Base-by-base conservation (phyloP, 2,797 vertebrate genomes). In the Acrocephalus scirpaceus region DNA sequence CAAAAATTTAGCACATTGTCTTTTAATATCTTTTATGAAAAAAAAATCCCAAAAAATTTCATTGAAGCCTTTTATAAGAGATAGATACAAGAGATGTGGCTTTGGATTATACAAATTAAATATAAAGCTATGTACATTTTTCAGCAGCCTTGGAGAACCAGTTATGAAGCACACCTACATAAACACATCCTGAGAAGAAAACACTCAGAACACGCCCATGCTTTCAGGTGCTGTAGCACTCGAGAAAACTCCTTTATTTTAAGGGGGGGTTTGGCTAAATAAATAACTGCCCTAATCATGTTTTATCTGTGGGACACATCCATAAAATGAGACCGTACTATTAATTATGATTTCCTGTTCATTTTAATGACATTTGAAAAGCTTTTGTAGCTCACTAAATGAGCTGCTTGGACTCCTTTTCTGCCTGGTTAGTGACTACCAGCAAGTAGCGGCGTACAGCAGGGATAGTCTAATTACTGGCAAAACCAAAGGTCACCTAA, bases 401-500 rank as follows among this genome's bases (percentile, higher is more conserved):
- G 97, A 98, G 97, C 95, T 88, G 93, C 96, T 94, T 96, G 96
- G 96, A 97, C 97, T 95, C 67, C 84, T 96, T 95, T 95, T 91
- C 86, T 85, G 93, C 86, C 92, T 92, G 76, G 93, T 95, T 97
- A 94, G 91, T 19, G 58, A 88, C 86, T 97, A 95, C 62, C 70
- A 96, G 92, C 96, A 97, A 98, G 85, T 96, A 98, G 97, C 95
- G 97, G 93, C 94, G 88, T 97, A 98, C 96, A 97, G 96, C 91
- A 95, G 96, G 96, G 97, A 98, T 97, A 98, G 98, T 98, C 97
- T 99, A 99, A 99, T 99, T 98, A 99, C 98, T 98, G 98, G 97
- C 98, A 98, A 98, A 98, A 98, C 98, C 98, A 99, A 98, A 99
- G 98, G 98, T 98, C 98, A 98, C 45, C 87, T 97, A 98, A 98